Conservation (phyloP, 2,797 vertebrate genomes). For the Hemitrygon akajei region DNA sequence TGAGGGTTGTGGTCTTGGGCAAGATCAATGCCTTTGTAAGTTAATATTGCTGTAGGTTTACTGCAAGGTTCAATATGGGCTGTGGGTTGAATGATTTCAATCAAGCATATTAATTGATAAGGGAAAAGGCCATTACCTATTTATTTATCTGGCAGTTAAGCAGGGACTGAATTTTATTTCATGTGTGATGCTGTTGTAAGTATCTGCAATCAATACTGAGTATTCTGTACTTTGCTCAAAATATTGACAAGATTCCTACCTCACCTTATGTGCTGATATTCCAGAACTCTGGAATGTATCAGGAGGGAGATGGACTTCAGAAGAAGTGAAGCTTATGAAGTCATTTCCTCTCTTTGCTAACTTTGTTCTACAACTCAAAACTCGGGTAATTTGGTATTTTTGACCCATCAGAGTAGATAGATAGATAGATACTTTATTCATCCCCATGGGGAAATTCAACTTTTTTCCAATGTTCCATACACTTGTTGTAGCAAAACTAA, state of each 20-base stretch:
- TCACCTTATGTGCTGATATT: background rate
- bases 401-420: background rate
- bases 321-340: no score
- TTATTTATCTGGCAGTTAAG: background rate
- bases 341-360: background rate
- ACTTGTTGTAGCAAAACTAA: no score
- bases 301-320: background rate
- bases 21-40: no score
- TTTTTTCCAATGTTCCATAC: no score
- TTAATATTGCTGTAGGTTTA: no score
- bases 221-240: background rate
- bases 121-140: background rate
- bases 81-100: no score
- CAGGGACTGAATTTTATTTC: background rate
- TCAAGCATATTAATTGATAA: background rate
- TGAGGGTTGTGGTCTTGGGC: no score
- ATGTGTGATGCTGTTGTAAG: background rate
- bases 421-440: no score
- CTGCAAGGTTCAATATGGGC: no score
- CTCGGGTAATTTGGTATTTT: background rate
- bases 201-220: background rate
- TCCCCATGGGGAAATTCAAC: no score
- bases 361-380: background rate
- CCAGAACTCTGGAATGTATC: background rate
- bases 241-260: background rate